These are phyloP conservation scores for Cyrtodaria siliqua DNA, from an alignment of 2,888 invertebrate genomes.

Conservation along the genomic window DNA sequence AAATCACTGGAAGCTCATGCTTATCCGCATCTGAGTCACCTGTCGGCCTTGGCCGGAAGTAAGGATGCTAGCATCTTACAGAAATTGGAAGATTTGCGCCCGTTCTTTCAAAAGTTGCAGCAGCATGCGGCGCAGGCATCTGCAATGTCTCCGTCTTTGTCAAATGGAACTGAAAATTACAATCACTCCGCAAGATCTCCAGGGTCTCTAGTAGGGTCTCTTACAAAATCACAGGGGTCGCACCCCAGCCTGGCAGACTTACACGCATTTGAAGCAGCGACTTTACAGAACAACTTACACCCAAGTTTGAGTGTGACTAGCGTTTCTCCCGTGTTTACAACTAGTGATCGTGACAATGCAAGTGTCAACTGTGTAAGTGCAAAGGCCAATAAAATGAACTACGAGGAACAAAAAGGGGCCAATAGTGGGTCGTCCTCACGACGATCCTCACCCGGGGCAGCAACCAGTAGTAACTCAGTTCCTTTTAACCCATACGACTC, in stretches of 20 bases:
- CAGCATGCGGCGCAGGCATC: conserved; percentile 38
- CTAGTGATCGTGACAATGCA: conserved; percentile 40
- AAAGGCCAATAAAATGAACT: conserved; percentile 48
- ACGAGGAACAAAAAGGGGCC: conserved; percentile 65
- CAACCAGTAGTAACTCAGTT: conserved; percentile 71
- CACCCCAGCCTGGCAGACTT: conserved; percentile 16
- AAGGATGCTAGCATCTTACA: conserved; percentile 56
- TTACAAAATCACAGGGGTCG: conserved; percentile 23
- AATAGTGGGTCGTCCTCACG: conserved; percentile 73
- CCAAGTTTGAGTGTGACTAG: conserved; percentile 33
- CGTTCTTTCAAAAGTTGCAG: conserved; percentile 59
- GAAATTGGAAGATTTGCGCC: conserved; percentile 53
- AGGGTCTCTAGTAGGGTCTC: conserved; percentile 14
- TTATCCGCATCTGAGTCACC: conserved; percentile 31
- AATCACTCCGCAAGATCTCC: conserved; percentile 56
- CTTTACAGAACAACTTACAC: conserved; percentile 50
- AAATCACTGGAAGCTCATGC: conserved; percentile 57
- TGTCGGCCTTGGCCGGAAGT: conserved; percentile 37
- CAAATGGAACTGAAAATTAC: conserved; percentile 50
- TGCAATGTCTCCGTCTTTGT: conserved; percentile 20
- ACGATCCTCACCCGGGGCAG: conserved; percentile 77
- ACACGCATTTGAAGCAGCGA: conserved; percentile 32
- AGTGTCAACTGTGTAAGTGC: conserved; percentile 39
- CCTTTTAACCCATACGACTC: conserved; percentile 75
- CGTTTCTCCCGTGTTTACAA: conserved; percentile 9